A percentile compares a stretch with the other conserved stretches of the same genome.
These are phyloP conservation scores for Xenotilapia flavipinnis DNA, from an alignment of 2,113 vertebrate species.

Conservation along the genomic window DNA sequence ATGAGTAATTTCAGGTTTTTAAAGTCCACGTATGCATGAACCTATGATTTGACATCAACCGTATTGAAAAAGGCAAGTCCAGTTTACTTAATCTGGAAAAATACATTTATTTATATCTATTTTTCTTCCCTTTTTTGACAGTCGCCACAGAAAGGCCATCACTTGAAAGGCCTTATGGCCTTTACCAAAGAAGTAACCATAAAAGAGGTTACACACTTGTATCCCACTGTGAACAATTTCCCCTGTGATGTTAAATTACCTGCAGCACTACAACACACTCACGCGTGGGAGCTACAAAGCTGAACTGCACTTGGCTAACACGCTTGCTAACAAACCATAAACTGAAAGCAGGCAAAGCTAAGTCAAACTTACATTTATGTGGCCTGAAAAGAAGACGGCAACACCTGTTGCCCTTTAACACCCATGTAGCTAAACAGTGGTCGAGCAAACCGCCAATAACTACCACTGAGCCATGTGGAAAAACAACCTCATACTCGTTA, in stretches of 20 bases:
- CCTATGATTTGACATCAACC: neutral
- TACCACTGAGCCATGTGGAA: neutral
- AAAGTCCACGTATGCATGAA: neutral
- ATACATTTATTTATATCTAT: neutral
- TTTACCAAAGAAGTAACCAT: neutral
- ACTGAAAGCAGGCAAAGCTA: neutral
- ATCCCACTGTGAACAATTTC: neutral
- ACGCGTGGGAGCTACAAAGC: neutral
- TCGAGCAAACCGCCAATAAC: neutral
- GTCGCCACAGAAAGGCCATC: neutral
- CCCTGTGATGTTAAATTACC: neutral
- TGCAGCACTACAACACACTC: neutral
- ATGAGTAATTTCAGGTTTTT: neutral
- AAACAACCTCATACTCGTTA: neutral
- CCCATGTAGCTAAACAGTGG: neutral
- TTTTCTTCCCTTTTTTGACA: neutral
- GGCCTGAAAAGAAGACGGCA: neutral
- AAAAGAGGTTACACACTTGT: neutral
- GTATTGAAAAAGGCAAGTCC: neutral
- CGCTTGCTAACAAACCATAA: neutral
- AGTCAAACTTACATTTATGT: neutral
- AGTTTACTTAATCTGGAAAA: neutral
- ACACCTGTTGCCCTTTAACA: neutral
- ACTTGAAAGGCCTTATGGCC: neutral
- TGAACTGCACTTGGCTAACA: neutral